A percentile compares a stretch with the other conserved stretches of the same genome.
phyloP scores from a whole-genome alignment of 1,140 invertebrate species.

The Zaprionus lachaisei region DNA sequence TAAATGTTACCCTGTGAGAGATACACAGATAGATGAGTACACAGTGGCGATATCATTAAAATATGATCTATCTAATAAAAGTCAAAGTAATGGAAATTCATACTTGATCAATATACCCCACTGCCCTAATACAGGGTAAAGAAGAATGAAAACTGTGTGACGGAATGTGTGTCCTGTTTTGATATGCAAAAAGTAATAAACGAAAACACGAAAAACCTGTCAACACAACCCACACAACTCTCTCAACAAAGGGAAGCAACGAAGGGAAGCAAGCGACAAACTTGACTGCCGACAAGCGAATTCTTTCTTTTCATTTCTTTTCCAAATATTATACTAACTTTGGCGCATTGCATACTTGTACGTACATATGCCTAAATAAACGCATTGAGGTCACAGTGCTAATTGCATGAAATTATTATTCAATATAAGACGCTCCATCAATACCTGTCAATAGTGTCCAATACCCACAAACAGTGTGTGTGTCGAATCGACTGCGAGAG shows the following conservation, averaged over 20 bases:
- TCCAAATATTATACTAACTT: not conserved
- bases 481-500: not conserved
- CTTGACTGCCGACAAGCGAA: not conserved
- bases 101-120: not conserved
- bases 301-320: not conserved
- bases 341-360: constrained; percentile 5
- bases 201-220: constrained; percentile 57
- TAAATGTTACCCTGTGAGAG: not conserved
- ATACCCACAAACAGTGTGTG: not conserved
- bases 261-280: constrained; percentile 39
- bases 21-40: too few relatives aligned
- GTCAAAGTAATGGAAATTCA: not conserved
- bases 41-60: too few relatives aligned
- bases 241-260: constrained; percentile 19
- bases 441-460: constrained; percentile 13
- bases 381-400: constrained; percentile 72
- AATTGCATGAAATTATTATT: constrained; percentile 79
- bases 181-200: constrained; percentile 2
- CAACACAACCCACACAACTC: constrained; percentile 38
- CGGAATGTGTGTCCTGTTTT: constrained; percentile 44
- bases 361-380: constrained; percentile 51
- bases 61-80: too few relatives aligned
- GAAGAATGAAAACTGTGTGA: constrained; percentile 12
- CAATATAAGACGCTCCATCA: constrained; percentile 58
- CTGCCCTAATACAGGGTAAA: constrained; percentile 8